Percentiles rank a stretch among this genome's conserved stretches.
These are phyloP conservation scores for Lacanobia oleracea DNA, from an alignment of 2,888 invertebrate genomes.

Conservation along the genomic window DNA sequence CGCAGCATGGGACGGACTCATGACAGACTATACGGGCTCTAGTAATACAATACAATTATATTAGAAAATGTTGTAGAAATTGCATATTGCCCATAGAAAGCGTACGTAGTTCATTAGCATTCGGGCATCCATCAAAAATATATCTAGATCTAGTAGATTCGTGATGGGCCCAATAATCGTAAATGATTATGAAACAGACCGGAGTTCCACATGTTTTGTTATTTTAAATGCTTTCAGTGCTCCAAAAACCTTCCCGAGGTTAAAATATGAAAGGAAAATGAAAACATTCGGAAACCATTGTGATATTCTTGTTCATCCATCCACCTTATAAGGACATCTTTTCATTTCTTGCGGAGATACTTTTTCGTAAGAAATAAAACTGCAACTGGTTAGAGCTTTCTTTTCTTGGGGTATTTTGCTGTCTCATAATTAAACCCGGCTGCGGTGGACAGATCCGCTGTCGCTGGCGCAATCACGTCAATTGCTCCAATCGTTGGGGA, in stretches of 20 bases:
- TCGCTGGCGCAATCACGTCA: conserved; percentile 83
- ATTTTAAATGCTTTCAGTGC: conserved; percentile 22
- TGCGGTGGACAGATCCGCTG: conserved; percentile 67
- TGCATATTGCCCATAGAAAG: background rate
- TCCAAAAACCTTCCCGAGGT: conserved; percentile 10
- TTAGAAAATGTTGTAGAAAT: background rate
- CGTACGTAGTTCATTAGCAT: background rate
- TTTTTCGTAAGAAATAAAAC: conserved; percentile 36
- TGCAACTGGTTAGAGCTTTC: conserved; percentile 35
- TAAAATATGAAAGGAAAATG: conserved; percentile 24
- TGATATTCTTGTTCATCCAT: conserved; percentile 38
- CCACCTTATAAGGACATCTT: conserved; percentile 26
- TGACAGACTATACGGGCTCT: background rate
- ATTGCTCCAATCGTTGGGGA: conserved; percentile 84
- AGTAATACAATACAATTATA: background rate
- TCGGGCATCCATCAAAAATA: background rate
- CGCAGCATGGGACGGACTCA: background rate
- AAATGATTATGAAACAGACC: conserved; percentile 12
- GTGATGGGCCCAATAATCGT: conserved; percentile 6
- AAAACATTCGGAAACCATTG: conserved; percentile 47
- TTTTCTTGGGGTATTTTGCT: conserved; percentile 44
- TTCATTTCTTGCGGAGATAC: conserved; percentile 19
- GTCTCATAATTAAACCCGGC: conserved; percentile 45
- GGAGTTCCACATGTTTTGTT: conserved; percentile 7
- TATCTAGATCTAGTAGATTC: background rate